A percentile compares a stretch with the other conserved stretches of the same genome.
Conservation (phyloP, 2,113 vertebrate species). For the Castor canadensis region DNA sequence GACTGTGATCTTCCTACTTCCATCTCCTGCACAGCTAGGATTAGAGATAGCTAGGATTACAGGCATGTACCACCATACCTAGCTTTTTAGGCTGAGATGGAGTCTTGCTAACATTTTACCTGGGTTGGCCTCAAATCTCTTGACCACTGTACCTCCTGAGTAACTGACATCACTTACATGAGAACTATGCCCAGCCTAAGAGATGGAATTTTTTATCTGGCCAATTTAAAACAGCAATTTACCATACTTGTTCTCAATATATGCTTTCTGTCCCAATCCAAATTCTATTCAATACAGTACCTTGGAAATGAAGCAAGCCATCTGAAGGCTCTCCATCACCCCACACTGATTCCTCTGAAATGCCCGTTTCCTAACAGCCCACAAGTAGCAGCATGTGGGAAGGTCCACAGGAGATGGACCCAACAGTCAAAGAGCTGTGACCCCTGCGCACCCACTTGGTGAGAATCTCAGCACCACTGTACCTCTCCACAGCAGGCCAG, state of each 20-base stretch:
- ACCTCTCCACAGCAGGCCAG: background rate
- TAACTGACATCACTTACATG: too few species aligned
- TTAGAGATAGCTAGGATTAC: too few species aligned
- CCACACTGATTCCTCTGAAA: accelerated
- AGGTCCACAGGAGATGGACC: accelerated
- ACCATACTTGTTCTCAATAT: background rate
- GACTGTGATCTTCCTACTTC: too few species aligned
- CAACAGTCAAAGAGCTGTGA: background rate
- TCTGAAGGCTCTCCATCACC: background rate
- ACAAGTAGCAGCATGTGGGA: accelerated
- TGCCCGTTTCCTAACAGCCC: background rate
- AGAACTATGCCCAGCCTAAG: too few species aligned
- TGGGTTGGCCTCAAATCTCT: too few species aligned
- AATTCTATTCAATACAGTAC: background rate
- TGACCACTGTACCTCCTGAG: too few species aligned
- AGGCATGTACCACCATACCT: too few species aligned
- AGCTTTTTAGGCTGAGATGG: too few species aligned
- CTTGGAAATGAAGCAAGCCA: background rate
- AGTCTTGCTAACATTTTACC: too few species aligned
- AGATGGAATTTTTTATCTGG: background rate
- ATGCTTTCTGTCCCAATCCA: background rate
- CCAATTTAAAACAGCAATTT: background rate
- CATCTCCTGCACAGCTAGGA: too few species aligned
- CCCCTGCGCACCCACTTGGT: accelerated
- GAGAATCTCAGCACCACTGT: accelerated